phyloP scores from a whole-genome alignment of 2,888 invertebrate species.

The Camptogramma bilineatum region DNA sequence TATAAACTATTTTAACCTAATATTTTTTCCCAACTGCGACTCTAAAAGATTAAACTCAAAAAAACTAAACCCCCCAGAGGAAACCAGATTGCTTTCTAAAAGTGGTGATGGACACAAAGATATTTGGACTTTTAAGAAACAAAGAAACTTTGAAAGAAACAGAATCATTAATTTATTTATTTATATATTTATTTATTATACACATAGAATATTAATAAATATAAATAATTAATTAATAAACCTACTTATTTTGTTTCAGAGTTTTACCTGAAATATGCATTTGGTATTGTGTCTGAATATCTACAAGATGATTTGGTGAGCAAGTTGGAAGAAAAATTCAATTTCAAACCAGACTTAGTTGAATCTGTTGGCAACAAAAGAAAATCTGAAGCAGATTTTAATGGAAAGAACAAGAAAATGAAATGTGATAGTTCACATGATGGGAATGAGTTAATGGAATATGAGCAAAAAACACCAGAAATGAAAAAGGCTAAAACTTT shows the following conservation, averaged over 20 bases:
- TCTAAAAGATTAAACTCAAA: no score
- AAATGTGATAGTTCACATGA: conserved; percentile 66
- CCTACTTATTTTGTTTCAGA: conserved; percentile 73
- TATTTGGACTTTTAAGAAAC: no score
- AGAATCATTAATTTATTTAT: no score
- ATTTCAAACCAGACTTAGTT: conserved; percentile 87
- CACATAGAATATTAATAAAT: no score
- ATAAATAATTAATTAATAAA: no score
- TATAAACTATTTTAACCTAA: not conserved
- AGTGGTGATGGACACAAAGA: no score
- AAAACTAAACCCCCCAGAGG: no score
- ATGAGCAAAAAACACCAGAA: conserved; percentile 64
- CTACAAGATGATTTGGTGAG: conserved; percentile 88
- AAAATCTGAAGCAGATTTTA: conserved; percentile 77
- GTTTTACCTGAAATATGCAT: conserved; percentile 89
- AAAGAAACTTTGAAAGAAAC: no score
- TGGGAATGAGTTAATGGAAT: conserved; percentile 61
- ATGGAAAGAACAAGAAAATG: conserved; percentile 69
- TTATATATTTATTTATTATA: conserved; percentile 5
- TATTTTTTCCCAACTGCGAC: no score
- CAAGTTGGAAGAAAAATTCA: conserved; percentile 87
- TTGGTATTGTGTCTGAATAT: conserved; percentile 92
- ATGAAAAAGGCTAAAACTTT: conserved; percentile 81
- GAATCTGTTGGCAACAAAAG: conserved; percentile 80
- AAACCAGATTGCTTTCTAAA: no score